Evolutionary conservation across 2,888 invertebrate genomes (phyloP), one percentile per base, ranked within the genome.

Genomic region (Perithous albicinctus): DNA sequence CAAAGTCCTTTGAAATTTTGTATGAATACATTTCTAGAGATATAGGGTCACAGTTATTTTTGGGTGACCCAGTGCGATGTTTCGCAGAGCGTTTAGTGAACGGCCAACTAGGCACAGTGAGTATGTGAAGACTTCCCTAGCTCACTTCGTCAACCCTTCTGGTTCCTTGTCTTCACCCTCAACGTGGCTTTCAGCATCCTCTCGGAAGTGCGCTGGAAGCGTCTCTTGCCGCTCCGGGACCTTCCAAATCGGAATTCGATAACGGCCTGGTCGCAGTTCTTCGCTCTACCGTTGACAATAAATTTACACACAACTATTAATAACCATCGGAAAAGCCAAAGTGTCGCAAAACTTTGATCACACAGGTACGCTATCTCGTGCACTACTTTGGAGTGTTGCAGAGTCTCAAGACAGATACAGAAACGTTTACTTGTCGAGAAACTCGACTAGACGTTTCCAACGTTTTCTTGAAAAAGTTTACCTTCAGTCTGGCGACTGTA

Each of bases 41-140:
- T n/a, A 41, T 64, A 18, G 67, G 72, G 61, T 81, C 73, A 38
- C 32, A 38, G 61, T 81, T 81, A 81, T 81, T 78, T 78, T 78
- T 63, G 41, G 73, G 43, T 80, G 77, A 80, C 76, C 80, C 41
- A 38, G 59, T 29, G 56, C 38, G 46, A 48, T 48, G 51, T 41
- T 51, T 48, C 48, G 48, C 35, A 4, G 35, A 69, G 63, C 51
- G 51, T 70, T 78, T 54, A 78, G 29, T 51, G 70, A 54, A 54
- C 43, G 54, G 18, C 29, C 29, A 56, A 51, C 61, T 41, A 48
- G 46, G 46, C 59, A 38, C 23, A 23, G 32, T 61, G 12, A 59
- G 35, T 18, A 18, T 12, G 32, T 2, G 35, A 23, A 70, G 70
- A 41, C 41, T 70, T 41, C 29, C 54, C 20, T n/a, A n/a, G 48